Evolutionary conservation across 2,888 invertebrate genomes (phyloP).

Genomic region (Epirrhoe alternata): DNA sequence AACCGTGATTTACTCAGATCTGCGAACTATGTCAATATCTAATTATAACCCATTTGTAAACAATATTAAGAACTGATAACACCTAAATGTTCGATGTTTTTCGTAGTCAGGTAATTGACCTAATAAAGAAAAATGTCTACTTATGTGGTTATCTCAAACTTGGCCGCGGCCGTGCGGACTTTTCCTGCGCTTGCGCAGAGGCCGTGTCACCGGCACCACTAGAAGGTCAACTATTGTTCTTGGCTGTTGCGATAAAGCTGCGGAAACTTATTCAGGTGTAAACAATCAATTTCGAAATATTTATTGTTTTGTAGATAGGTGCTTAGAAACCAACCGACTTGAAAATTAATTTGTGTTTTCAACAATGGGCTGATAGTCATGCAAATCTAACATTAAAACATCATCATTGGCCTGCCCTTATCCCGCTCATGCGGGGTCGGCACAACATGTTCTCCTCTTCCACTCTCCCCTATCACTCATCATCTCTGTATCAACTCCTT

Average conservation of each 20-base stretch:
- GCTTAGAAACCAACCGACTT: neutral
- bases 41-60: no score
- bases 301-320: neutral
- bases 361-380: no score
- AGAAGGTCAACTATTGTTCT: constrained; percentile 33
- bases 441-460: no score
- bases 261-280: constrained; percentile 16
- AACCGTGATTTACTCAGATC: no score
- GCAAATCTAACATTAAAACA: no score
- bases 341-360: no score
- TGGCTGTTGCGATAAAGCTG: constrained; percentile 15
- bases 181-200: constrained; percentile 29
- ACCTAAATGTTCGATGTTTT: neutral
- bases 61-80: no score
- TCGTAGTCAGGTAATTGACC: neutral
- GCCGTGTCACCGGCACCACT: constrained; percentile 25
- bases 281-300: constrained; percentile 4
- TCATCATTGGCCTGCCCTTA: no score
- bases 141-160: neutral
- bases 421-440: no score
- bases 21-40: no score
- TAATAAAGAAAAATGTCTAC: neutral
- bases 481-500: no score
- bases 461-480: no score
- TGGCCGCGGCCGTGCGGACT: neutral